Evolutionary conservation across 2,888 invertebrate genomes (phyloP).

Genomic region (Mimas tiliae): DNA sequence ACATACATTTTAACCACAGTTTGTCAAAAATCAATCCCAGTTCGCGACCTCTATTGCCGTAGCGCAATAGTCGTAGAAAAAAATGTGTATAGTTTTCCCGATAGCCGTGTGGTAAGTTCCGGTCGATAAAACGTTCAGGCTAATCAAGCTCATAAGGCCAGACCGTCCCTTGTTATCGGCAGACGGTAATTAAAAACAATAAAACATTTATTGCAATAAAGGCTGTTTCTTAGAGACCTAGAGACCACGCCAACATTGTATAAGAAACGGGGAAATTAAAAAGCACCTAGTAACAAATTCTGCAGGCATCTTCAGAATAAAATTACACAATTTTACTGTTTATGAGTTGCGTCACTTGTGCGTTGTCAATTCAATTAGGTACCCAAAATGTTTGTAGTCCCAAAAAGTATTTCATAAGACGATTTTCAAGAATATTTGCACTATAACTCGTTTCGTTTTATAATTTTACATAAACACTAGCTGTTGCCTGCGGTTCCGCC

Average conservation of each 20-base stretch:
- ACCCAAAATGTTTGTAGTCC: too few relatives aligned
- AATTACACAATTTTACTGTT: too few relatives aligned
- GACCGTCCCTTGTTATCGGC: neutral
- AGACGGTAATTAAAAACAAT: slow-evolving; percentile 15
- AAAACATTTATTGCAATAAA: neutral
- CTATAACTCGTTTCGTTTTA: too few relatives aligned
- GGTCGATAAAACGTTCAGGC: slow-evolving; percentile 8
- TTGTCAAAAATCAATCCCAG: neutral
- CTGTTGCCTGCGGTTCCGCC: too few relatives aligned
- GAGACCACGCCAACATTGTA: neutral
- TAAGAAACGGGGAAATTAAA: neutral
- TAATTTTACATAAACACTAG: too few relatives aligned
- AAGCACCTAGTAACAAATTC: neutral
- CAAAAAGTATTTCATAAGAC: too few relatives aligned
- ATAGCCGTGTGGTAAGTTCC: neutral
- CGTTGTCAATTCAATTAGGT: too few relatives aligned
- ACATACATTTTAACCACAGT: too few relatives aligned
- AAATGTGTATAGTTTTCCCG: neutral
- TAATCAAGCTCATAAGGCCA: slow-evolving; percentile 1
- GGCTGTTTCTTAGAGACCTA: too few relatives aligned
- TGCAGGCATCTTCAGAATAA: too few relatives aligned
- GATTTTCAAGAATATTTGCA: too few relatives aligned
- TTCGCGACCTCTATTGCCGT: neutral
- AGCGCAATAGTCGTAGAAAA: slow-evolving; percentile 5
- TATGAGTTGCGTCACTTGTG: too few relatives aligned